Evolutionary conservation across 1,140 invertebrate genomes (phyloP), one percentile per base, ranked within the genome.

Genomic region (Hyphantria cunea): DNA sequence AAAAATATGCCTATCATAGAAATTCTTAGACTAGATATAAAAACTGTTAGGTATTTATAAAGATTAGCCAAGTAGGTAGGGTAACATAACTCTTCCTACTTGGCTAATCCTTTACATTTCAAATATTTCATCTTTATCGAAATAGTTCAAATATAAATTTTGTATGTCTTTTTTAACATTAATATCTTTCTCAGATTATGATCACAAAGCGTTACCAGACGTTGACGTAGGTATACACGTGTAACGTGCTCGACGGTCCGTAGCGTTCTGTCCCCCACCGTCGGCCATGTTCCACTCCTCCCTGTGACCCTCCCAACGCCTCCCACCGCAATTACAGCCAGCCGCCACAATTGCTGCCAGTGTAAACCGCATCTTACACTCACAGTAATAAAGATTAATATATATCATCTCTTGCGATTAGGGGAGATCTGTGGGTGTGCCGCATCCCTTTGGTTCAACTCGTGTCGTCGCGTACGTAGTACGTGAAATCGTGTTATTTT

Each of bases 261-360:
- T 66, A 73, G 78, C 75, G 76, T 78, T 80, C 75, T 89, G 82
- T 60, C 82, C 84, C 83, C 81, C 80, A 72, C 77, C 75, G 76
- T 64, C 70, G 44, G 72, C 81, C 82, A 80, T 77, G 64, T 74
- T 75, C 83, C 74, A 79, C 80, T 74, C 86, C 82, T 80, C 86
- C 84, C 81, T 61, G 71, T 69, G 80, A 64, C 79, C 82, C 85
- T 79, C 85, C 81, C 85, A 87, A 74, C 85, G 84, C 87, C 86
- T 76, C 74, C 74, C 85, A 77, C 79, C 69, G 71, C 82, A 82
- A 85, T 81, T 84, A 86, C 72, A 80, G 59, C 77, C 70, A 76
- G 70, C 69, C 68, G 58, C 61, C 66, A 65, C 58, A 65, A 64
- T 69, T 66, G 45, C 70, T 68, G 72, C 51, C 76, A 75, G 66